Percentiles rank a stretch among this genome's conserved stretches.
Conservation (phyloP, 2,113 vertebrate genomes). For the Haemorhous mexicanus region DNA sequence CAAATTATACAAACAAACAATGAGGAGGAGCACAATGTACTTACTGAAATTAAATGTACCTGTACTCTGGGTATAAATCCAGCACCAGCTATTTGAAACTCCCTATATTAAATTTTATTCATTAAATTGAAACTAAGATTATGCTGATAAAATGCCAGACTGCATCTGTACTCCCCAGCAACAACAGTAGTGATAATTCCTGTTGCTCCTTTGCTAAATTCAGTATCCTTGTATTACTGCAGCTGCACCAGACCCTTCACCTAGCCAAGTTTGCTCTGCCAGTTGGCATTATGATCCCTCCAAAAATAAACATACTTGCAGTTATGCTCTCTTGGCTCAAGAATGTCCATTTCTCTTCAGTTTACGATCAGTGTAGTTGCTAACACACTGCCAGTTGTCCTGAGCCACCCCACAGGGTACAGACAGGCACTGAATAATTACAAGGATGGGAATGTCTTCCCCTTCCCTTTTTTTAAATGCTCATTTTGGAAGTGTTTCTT, state of each 20-base stretch:
- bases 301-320: slow-evolving; percentile 48
- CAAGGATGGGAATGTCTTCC: background rate
- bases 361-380: background rate
- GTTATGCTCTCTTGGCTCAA: slow-evolving; percentile 19
- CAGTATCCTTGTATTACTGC: slow-evolving; percentile 34
- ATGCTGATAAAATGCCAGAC: slow-evolving; percentile 54
- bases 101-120: slow-evolving; percentile 42
- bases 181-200: slow-evolving; percentile 24
- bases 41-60: slow-evolving; percentile 58
- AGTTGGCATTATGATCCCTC: slow-evolving; percentile 36
- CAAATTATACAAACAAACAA: background rate
- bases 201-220: slow-evolving; percentile 43
- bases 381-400: background rate
- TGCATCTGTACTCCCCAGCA: slow-evolving; percentile 34
- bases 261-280: slow-evolving; percentile 21
- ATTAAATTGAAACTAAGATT: slow-evolving; percentile 46
- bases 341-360: background rate
- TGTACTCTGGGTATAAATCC: slow-evolving; percentile 35
- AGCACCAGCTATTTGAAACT: slow-evolving; percentile 1
- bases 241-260: slow-evolving; percentile 15
- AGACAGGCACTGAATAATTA: background rate
- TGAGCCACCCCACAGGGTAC: background rate
- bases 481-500: background rate
- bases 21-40: slow-evolving; percentile 17
- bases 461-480: background rate